Conservation (phyloP, 2,888 invertebrate species). For the Drosophila cracens region DNA sequence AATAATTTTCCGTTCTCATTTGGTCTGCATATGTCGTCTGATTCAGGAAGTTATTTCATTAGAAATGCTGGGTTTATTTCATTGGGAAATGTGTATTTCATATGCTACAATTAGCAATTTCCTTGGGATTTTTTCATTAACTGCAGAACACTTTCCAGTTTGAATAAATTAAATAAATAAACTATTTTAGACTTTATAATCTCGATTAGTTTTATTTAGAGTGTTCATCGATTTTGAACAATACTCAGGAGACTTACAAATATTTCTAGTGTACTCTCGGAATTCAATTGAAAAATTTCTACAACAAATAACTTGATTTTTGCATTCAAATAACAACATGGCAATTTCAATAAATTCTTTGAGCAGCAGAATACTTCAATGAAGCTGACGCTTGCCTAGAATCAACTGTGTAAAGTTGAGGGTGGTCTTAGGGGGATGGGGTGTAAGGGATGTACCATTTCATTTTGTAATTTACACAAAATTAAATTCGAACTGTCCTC, state of each 20-base stretch:
- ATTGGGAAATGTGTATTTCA: conserved; percentile 36
- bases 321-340: conserved; percentile 35
- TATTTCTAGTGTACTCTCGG: not conserved
- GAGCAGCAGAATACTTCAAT: conserved; percentile 11
- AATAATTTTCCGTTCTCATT: conserved; percentile 33
- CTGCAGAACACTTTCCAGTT: no score
- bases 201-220: not conserved
- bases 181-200: not conserved
- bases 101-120: conserved; percentile 7
- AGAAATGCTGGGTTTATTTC: conserved; percentile 27
- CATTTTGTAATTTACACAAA: conserved; percentile 76
- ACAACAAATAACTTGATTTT: conserved; percentile 8
- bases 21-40: conserved; percentile 46
- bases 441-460: conserved; percentile 29
- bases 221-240: not conserved
- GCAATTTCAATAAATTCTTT: conserved; percentile 51
- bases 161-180: not conserved
- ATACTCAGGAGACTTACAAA: not conserved
- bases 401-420: conserved; percentile 28
- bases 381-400: not conserved
- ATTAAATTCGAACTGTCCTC: conserved; percentile 77
- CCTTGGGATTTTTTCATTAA: not conserved
- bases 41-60: not conserved
- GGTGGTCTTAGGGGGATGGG: not conserved
- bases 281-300: not conserved